A percentile compares a stretch with the other conserved stretches of the same genome.
Evolutionary conservation across 2,888 invertebrate genomes (phyloP).

Genomic region (Melinaea marsaeus): DNA sequence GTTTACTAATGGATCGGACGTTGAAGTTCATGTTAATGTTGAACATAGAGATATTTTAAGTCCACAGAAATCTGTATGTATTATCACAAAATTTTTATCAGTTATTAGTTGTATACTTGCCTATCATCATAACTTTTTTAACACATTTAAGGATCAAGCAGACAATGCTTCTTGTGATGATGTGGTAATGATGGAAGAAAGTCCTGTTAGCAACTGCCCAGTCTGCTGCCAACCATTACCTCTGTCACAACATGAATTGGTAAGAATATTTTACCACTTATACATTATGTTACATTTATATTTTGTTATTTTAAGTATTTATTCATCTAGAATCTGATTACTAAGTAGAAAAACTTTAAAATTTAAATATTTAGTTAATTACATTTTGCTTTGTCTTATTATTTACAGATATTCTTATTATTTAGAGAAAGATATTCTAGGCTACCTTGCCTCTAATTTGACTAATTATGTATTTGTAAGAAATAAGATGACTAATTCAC

Average conservation of each 20-base stretch:
- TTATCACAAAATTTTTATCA: conserved; percentile 3
- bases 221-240: conserved; percentile 71
- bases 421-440: too few species aligned
- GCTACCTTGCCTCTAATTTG: too few species aligned
- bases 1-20: conserved; percentile 85
- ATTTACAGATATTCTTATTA: too few species aligned
- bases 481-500: background rate
- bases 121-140: background rate
- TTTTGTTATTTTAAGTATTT: too few species aligned
- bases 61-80: conserved; percentile 73
- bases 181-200: conserved; percentile 73
- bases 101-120: background rate
- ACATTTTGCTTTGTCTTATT: too few species aligned
- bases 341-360: too few species aligned
- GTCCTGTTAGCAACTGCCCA: conserved; percentile 70
- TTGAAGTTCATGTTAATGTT: conserved; percentile 91
- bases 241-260: conserved; percentile 68
- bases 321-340: too few species aligned
- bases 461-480: too few species aligned
- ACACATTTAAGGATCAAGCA: conserved; percentile 57
- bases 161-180: conserved; percentile 75
- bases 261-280: conserved; percentile 44
- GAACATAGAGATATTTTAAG: conserved; percentile 90
- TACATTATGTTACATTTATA: too few species aligned
- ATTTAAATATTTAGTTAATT: too few species aligned